Conservation (phyloP, 1,140 invertebrate genomes). For the Dendrolimus punctatus region DNA sequence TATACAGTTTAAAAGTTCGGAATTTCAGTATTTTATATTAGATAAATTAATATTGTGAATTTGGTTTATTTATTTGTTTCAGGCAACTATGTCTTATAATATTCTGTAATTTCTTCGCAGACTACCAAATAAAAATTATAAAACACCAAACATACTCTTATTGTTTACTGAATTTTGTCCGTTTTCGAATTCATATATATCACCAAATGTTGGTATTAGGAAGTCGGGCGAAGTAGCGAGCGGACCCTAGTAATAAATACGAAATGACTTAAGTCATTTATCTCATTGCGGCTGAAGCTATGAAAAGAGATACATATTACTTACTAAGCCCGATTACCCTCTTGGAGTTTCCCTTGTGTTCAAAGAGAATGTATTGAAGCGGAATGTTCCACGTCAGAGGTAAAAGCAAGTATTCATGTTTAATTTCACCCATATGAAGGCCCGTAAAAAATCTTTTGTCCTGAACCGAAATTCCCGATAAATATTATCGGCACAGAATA, state of each 20-base stretch:
- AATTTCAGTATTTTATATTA: too few relatives aligned
- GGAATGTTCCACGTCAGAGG: constrained; percentile 66
- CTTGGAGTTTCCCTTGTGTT: constrained; percentile 53
- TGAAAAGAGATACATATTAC: constrained; percentile 35
- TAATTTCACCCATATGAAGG: constrained; percentile 56
- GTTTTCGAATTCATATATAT: too few relatives aligned
- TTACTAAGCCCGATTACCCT: constrained; percentile 50
- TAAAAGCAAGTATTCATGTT: constrained; percentile 68
- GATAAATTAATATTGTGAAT: too few relatives aligned
- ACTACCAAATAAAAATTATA: too few relatives aligned
- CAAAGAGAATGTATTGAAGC: constrained; percentile 63
- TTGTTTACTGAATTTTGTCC: too few relatives aligned
- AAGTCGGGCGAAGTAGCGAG: too few relatives aligned
- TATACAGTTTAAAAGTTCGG: too few relatives aligned
- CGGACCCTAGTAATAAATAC: constrained; percentile 15
- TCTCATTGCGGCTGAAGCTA: constrained; percentile 30
- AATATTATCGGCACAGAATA: constrained; percentile 10
- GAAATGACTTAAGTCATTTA: constrained; percentile 34
- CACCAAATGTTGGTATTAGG: too few relatives aligned
- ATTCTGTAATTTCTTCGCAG: too few relatives aligned
- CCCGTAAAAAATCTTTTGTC: constrained; percentile 52
- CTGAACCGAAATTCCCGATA: constrained; percentile 49
- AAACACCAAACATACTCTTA: too few relatives aligned
- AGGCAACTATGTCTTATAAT: too few relatives aligned
- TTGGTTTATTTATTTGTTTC: too few relatives aligned